Percentiles rank a stretch among this genome's conserved stretches.
These are phyloP conservation scores for Halictus ligatus DNA, from an alignment of 2,888 invertebrate species.

Conservation along the genomic window DNA sequence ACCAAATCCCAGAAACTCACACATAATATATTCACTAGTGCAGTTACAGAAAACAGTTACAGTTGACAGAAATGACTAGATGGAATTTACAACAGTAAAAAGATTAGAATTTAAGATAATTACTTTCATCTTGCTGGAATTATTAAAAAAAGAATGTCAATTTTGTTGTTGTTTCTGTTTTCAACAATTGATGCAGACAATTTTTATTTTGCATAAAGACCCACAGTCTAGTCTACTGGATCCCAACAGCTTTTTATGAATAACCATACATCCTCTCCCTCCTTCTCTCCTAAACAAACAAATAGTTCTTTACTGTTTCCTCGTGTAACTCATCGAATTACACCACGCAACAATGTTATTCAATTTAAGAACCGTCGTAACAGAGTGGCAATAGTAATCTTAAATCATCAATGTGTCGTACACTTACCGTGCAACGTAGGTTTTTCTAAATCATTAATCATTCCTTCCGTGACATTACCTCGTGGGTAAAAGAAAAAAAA, in stretches of 20 bases:
- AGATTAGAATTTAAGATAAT: no score
- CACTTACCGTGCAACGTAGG: not conserved
- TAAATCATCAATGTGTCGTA: not conserved
- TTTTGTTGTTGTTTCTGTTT: no score
- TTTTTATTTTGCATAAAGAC: no score
- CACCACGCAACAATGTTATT: not conserved
- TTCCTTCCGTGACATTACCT: not conserved
- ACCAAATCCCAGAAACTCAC: no score
- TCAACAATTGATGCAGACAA: no score
- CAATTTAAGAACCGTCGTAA: not conserved
- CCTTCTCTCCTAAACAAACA: not conserved
- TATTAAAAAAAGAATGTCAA: no score
- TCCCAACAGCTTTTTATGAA: not conserved
- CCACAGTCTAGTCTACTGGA: no score
- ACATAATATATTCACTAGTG: no score
- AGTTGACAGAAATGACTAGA: no score
- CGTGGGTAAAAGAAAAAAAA: constrained; percentile 13
- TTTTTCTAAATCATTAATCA: constrained; percentile 1
- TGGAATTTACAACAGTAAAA: no score
- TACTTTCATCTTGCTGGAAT: no score
- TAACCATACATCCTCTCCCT: not conserved
- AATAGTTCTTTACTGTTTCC: not conserved
- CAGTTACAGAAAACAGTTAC: no score
- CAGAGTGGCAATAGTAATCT: not conserved
- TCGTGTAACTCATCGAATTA: not conserved